Evolutionary conservation across 2,113 vertebrate species (phyloP).

Genomic region (Microcebus tavaratra): DNA sequence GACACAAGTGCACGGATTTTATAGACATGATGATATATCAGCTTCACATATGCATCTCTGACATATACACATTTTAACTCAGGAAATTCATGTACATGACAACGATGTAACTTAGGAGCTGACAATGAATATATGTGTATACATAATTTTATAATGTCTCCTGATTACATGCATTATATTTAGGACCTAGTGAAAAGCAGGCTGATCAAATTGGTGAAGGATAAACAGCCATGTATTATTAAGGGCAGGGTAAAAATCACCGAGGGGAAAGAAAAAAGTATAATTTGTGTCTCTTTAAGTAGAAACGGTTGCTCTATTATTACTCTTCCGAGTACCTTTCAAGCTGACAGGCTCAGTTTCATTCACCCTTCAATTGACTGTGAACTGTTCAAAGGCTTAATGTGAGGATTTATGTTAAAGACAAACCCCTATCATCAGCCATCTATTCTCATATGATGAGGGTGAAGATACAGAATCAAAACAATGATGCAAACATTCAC

Average conservation of each 20-base stretch:
- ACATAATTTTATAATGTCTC: background rate
- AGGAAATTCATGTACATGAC: background rate
- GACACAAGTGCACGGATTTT: background rate
- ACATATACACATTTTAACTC: background rate
- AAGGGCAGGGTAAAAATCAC: background rate
- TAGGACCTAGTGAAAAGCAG: background rate
- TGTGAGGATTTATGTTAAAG: background rate
- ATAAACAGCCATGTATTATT: background rate
- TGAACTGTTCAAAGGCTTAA: background rate
- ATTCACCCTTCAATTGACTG: background rate
- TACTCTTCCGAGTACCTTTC: background rate
- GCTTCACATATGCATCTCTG: background rate
- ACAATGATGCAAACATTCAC: background rate
- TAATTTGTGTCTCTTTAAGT: background rate
- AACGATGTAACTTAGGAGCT: background rate
- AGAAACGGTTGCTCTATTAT: background rate
- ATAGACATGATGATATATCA: background rate
- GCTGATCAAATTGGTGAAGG: background rate
- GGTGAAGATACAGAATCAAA: background rate
- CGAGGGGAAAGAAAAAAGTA: background rate
- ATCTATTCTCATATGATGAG: background rate
- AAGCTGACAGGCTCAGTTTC: background rate
- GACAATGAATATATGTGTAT: background rate
- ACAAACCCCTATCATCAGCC: background rate
- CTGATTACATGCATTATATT: background rate